Percentiles rank a stretch among this genome's conserved stretches.
phyloP scores from a whole-genome alignment of 2,797 vertebrate genomes.

The Anabacerthia variegaticeps region DNA sequence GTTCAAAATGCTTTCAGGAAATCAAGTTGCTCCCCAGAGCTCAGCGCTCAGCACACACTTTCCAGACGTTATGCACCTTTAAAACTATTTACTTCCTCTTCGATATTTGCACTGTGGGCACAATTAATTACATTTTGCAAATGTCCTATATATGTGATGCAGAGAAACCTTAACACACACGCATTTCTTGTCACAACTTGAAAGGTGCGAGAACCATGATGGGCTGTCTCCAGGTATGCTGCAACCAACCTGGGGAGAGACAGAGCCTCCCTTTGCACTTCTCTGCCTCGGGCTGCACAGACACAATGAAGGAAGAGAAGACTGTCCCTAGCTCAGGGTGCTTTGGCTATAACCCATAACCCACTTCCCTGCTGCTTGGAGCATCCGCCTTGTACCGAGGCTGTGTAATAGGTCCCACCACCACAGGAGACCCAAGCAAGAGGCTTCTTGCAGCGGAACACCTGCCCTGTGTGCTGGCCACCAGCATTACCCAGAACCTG shows the following conservation, averaged over 20 bases:
- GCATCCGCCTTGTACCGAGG: fast-evolving
- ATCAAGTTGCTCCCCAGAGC: conserved; percentile 27
- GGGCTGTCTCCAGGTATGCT: not conserved
- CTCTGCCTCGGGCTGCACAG: not conserved
- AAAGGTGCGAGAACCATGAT: not conserved
- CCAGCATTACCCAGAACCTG: fast-evolving
- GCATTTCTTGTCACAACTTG: not conserved
- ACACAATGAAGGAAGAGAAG: fast-evolving
- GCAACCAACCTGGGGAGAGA: not conserved
- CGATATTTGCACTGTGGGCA: not conserved
- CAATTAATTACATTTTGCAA: not conserved
- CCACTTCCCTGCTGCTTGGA: fast-evolving
- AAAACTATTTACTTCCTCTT: conserved; percentile 37
- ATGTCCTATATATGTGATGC: not conserved
- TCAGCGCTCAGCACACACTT: not conserved
- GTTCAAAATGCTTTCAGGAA: conserved; percentile 44
- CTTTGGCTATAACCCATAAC: fast-evolving
- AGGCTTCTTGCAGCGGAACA: not conserved
- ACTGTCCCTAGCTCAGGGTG: fast-evolving
- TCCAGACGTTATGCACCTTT: conserved; percentile 8
- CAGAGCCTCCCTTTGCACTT: fast-evolving
- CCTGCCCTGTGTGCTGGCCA: fast-evolving
- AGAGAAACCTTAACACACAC: not conserved
- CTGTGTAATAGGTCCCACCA: fast-evolving
- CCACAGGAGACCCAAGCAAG: not conserved